Base-by-base conservation (phyloP, 2,888 invertebrate species). In the Aporophyla nigra region DNA sequence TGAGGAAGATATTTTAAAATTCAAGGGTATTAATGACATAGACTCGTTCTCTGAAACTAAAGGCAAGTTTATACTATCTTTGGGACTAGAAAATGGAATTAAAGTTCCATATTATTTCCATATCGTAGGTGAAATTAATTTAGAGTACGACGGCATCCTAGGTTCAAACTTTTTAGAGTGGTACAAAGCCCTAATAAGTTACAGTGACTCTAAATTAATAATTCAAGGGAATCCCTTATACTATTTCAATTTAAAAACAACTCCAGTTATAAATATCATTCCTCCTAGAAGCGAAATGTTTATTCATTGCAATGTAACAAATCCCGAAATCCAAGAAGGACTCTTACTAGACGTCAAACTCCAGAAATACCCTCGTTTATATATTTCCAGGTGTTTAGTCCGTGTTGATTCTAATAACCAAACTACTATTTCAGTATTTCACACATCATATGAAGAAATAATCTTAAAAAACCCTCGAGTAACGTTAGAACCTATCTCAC, bases 161-260 rank as follows among this genome's bases (percentile, higher is more conserved):
- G 67, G 67, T n/a, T 67, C 54, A 14, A 56, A 67, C n/a, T 67
- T 67, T 14, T n/a, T 67, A 14, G 67, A 53, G 21, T 53, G 53
- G 53, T 53, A 53, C 9, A 53, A 53, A 54, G 54, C 21, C 40
- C 40, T 19, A 21, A 67, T 67, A 54, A 67, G 67, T 16, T 67
- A 54, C 16, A 54, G n/a, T n/a, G n/a, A n/a, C n/a, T n/a, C n/a
- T n/a, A n/a, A n/a, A n/a, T n/a, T n/a, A n/a, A n/a, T n/a, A n/a
- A n/a, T n/a, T n/a, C n/a, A n/a, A n/a, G n/a, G n/a, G n/a, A n/a
- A n/a, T n/a, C n/a, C n/a, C n/a, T n/a, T n/a, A n/a, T n/a, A n/a
- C n/a, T n/a, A n/a, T n/a, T n/a, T n/a, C n/a, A n/a, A n/a, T n/a
- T n/a, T n/a, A n/a, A n/a, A n/a, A n/a, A n/a, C n/a, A n/a, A n/a